Base-by-base conservation (phyloP, 2,888 invertebrate genomes). In the Andrena flavipes region DNA sequence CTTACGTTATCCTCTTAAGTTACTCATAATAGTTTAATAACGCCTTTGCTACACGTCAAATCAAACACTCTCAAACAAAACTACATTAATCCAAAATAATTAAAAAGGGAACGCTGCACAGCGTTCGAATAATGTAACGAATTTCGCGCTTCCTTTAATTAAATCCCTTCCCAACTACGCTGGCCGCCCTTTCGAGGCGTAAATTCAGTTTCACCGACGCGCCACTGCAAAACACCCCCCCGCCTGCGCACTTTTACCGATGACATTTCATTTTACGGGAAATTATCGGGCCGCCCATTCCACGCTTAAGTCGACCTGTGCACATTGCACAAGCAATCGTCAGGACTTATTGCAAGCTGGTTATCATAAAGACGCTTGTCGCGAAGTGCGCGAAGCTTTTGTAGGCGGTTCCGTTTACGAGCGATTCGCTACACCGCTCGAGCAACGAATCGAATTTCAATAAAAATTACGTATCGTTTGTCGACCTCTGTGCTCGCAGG, bases 381-480 rank as follows among this genome's bases (percentile, higher is more conserved):
- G 26, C 42, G 54, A 33, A 2, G 48, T 49, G 16, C 54, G 4
- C n/a, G n/a, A 16, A 29, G 63, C 78, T 78, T 78, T 76, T 29
- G 62, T 29, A 16, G 63, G 48, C 29, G 26, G 33, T 56, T 48
- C 23, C 54, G 59, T 51, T 62, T 49, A 49, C 64, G 64, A 35
- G 63, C 60, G n/a, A 49, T 13, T 48, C 48, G 59, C 33, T 26
- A 7, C 30, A 59, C 10, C 13, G 0, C 7, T 3, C 56, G 26
- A 5, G 16, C 48, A 2, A 13, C 51, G 60, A 67, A 79, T 76
- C 62, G 78, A 69, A 56, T 69, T 76, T 78, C 67, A 67, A 78
- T 78, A 78, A 67, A 76, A 75, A 67, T 75, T 76, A 67, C 62
- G 56, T 67, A 51, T 62, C 76, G 77, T 23, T 75, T 60, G 76